Percentiles rank a stretch among this genome's conserved stretches.
These are phyloP conservation scores for Caligus rogercresseyi DNA, from an alignment of 1,140 invertebrate species.

Conservation along the genomic window DNA sequence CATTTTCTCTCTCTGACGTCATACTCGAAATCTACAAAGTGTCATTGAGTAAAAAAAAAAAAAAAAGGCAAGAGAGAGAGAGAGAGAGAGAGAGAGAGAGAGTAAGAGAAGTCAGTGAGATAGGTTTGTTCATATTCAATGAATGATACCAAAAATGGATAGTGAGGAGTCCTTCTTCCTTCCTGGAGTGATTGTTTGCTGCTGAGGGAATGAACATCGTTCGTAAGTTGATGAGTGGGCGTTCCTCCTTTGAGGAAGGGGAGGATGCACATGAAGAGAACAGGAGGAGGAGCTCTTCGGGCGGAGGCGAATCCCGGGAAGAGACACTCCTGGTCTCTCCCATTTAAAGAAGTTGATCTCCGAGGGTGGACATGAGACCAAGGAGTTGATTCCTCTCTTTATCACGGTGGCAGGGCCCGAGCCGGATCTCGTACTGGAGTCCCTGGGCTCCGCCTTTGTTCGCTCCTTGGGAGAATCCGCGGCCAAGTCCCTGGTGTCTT, in stretches of 20 bases:
- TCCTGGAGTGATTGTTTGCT: no score
- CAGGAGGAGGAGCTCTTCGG: not conserved
- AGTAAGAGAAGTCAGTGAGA: no score
- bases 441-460: conserved; percentile 6
- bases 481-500: not conserved
- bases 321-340: not conserved
- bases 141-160: no score
- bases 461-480: conserved; percentile 5
- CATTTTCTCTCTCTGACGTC: no score
- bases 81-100: no score
- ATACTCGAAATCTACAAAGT: no score
- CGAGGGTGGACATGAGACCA: not conserved
- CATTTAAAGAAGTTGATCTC: not conserved
- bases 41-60: no score
- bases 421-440: conserved; percentile 21
- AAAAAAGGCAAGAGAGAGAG: no score
- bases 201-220: conserved; percentile 11
- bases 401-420: conserved; percentile 21
- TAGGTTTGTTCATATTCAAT: no score
- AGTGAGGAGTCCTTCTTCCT: no score
- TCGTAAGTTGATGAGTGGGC: conserved; percentile 2
- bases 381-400: conserved; percentile 7
- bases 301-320: not conserved
- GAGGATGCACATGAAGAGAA: not conserved
- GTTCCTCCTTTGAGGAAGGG: not conserved